Conservation (phyloP, 1,140 invertebrate genomes). For the Acromyrmex heyeri region DNA sequence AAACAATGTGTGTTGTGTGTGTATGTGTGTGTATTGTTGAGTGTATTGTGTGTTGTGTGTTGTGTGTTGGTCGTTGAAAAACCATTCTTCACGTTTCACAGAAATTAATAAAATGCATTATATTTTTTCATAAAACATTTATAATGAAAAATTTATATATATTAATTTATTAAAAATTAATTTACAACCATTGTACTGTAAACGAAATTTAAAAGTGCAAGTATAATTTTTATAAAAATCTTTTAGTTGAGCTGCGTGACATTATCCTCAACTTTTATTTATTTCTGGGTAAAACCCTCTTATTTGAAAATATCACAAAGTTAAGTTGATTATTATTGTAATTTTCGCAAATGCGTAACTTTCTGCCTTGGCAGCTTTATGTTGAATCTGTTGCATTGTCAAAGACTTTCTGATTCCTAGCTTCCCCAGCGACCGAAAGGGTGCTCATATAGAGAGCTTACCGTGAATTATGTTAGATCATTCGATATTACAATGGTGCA, state of each 20-base stretch:
- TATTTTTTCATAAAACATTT: background rate
- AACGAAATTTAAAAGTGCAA: background rate
- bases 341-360: background rate
- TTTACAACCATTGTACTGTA: background rate
- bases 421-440: background rate
- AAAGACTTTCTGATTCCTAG: constrained; percentile 9
- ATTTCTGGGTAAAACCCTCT: background rate
- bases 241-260: background rate
- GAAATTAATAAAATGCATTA: constrained; percentile 43
- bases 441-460: background rate
- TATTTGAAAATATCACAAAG: background rate
- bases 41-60: too few relatives aligned
- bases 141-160: background rate
- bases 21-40: too few relatives aligned
- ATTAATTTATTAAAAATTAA: too few relatives aligned
- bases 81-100: constrained; percentile 19
- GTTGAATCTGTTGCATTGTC: background rate
- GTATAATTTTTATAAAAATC: background rate
- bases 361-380: background rate
- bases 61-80: background rate
- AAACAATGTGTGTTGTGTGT: background rate
- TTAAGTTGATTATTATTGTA: background rate
- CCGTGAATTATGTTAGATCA: constrained; percentile 21
- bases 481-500: constrained; percentile 44
- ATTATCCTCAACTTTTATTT: background rate